Evolutionary conservation across 2,797 vertebrate species (phyloP).

Genomic region (Ceryle rudis): DNA sequence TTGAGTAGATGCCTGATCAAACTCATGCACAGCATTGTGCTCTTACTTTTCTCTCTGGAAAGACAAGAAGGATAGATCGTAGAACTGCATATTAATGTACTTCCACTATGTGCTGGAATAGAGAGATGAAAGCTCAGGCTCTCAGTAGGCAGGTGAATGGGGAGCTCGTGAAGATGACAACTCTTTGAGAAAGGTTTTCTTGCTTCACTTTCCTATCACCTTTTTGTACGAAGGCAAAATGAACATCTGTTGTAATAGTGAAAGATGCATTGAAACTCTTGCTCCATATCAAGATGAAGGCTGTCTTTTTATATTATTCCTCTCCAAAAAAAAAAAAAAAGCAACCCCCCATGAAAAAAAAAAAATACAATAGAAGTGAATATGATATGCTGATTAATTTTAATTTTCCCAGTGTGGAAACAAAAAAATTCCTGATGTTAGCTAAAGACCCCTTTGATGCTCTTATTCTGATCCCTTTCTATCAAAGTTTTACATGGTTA

Average conservation of each 20-base stretch:
- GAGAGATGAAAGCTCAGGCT: neutral
- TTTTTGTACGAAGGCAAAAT: neutral
- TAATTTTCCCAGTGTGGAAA: neutral
- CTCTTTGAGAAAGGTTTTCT: neutral
- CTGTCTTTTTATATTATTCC: neutral
- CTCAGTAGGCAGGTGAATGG: neutral
- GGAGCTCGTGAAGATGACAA: neutral
- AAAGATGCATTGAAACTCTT: neutral
- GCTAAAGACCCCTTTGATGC: neutral
- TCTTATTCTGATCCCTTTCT: neutral
- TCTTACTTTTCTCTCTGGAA: constrained; percentile 19
- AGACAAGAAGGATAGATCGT: neutral
- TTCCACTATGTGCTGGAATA: neutral
- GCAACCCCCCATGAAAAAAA: neutral
- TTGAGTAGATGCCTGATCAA: neutral
- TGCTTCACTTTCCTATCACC: neutral
- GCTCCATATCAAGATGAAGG: neutral
- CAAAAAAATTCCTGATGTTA: neutral
- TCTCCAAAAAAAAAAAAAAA: rapidly evolving
- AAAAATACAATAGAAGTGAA: neutral
- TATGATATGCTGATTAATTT: neutral
- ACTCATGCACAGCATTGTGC: neutral
- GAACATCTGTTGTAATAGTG: neutral
- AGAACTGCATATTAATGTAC: neutral
- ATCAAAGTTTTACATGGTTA: neutral